Evolutionary conservation across 2,888 invertebrate species (phyloP).

Genomic region (Pollenia labialis): DNA sequence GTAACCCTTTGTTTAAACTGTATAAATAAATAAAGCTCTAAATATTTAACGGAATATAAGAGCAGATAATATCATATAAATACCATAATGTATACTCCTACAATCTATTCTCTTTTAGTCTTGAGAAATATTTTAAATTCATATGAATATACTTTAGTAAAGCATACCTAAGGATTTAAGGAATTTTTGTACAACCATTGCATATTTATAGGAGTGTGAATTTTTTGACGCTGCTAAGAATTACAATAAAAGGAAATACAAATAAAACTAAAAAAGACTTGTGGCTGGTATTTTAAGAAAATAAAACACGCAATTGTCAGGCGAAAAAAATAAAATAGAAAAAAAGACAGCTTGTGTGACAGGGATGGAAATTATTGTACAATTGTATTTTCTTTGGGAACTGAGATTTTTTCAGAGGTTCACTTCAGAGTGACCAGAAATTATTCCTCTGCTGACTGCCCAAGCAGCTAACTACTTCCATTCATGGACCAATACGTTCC

Average conservation of each 20-base stretch:
- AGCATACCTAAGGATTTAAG: constrained; percentile 13
- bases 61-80: neutral
- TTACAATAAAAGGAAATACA: neutral
- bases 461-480: too few species aligned
- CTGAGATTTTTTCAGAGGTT: too few species aligned
- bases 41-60: too few species aligned
- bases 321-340: neutral
- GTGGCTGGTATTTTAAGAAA: constrained; percentile 19
- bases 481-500: too few species aligned
- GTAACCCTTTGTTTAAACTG: too few species aligned
- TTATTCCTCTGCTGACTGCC: too few species aligned
- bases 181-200: constrained; percentile 6
- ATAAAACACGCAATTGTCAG: neutral
- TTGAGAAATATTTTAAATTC: constrained; percentile 6
- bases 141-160: neutral
- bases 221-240: constrained; percentile 2
- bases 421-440: too few species aligned
- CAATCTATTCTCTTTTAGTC: constrained; percentile 11
- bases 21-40: too few species aligned
- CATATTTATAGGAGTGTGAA: constrained; percentile 38
- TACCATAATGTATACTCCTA: neutral
- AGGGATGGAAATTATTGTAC: too few species aligned
- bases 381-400: too few species aligned
- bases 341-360: too few species aligned
- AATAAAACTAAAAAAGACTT: constrained; percentile 11